Base-by-base conservation (phyloP, 2,888 invertebrate species). In the Pomacea canaliculata region DNA sequence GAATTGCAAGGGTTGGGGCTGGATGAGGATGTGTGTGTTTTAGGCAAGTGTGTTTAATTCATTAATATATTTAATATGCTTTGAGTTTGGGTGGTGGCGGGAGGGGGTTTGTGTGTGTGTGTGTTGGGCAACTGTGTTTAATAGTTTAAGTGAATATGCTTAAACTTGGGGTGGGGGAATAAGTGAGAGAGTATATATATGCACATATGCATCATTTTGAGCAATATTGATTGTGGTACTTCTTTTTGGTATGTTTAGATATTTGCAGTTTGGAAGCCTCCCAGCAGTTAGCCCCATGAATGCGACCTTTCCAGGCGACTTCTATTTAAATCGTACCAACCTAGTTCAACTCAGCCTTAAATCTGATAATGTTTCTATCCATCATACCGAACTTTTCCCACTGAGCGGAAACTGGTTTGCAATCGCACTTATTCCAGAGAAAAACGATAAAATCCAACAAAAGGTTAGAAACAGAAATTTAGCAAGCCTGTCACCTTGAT, bases 271-370 rank as follows among this genome's bases (percentile, higher is more conserved):
- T 83, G 95, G 95, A 23, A 94, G 96, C 70, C 94, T 95, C 85
- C 96, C 97, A 48, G 94, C 96, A 5, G 94, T 96, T 78, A 94
- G 94, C 88, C 95, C 96, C 4, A 95, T 96, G 87, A 94, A 94
- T 77, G 94, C 95, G 67, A 93, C 93, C 67, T 95, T 95, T 86
- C 95, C 95, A 0, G 93, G 93, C 77, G 92, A 93, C 76, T 88
- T 90, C 78, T 85, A 87, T 80, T 78, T 88, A 19, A 80, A 63
- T 1, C 70, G 77, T 13, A 73, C 16, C n/a, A 27, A 68, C 10
- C 18, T 59, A 7, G n/a, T 16, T 0, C 46, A 70, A 48, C 73
- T 77, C 63, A 48, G 16, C 4, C 65, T 77, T 27, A 95, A 95
- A 86, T 87, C 96, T 68, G 94, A 94, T 19, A 93, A 93, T 7